Evolutionary conservation across 2,888 invertebrate species (phyloP).

Genomic region (Nomada fabriciana): DNA sequence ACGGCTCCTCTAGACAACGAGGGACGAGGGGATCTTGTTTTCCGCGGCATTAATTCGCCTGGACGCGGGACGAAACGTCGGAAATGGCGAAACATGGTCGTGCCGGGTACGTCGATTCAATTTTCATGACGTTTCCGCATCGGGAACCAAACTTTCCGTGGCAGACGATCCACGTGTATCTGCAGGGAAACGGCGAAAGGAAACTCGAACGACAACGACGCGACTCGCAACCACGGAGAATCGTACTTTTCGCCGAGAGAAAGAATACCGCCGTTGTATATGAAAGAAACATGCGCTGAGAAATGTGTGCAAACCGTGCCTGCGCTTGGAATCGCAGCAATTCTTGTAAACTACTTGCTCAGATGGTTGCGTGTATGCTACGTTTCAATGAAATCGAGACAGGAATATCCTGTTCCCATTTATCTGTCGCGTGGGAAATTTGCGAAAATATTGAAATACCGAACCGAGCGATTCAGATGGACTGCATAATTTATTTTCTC

Average conservation of each 20-base stretch:
- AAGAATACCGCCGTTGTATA: too few relatives aligned
- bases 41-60: slow-evolving; percentile 70
- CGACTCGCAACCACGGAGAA: slow-evolving; percentile 11
- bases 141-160: slow-evolving; percentile 48
- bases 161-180: neutral
- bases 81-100: slow-evolving; percentile 62
- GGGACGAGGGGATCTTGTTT: slow-evolving; percentile 51
- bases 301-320: neutral
- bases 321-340: neutral
- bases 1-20: slow-evolving; percentile 19
- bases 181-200: neutral
- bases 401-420: too few relatives aligned
- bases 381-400: too few relatives aligned
- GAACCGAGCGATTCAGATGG: too few relatives aligned
- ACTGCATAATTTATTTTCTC: too few relatives aligned
- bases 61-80: slow-evolving; percentile 61
- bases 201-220: slow-evolving; percentile 10
- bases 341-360: too few relatives aligned
- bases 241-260: neutral
- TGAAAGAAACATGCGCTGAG: neutral
- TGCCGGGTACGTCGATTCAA: slow-evolving; percentile 61
- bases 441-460: too few relatives aligned
- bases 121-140: slow-evolving; percentile 67
- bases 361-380: too few relatives aligned
- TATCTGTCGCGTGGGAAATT: too few relatives aligned